Evolutionary conservation across 2,113 vertebrate genomes (phyloP).

Genomic region (Ascaphus truei): DNA sequence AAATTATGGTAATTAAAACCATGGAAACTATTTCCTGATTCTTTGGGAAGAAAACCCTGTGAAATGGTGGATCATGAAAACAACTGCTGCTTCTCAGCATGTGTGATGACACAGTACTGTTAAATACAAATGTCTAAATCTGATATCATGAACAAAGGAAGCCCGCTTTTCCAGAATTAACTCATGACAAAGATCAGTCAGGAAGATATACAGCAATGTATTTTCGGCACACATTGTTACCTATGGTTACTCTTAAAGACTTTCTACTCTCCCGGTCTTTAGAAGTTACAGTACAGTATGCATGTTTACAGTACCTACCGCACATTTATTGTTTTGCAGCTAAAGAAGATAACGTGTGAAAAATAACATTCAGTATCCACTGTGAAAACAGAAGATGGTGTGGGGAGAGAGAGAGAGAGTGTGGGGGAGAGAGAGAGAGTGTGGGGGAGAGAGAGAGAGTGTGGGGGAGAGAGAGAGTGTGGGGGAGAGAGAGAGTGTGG

Average conservation of each 20-base stretch:
- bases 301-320: too few relatives aligned
- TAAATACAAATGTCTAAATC: not conserved
- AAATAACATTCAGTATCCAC: too few relatives aligned
- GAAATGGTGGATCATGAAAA: slow-evolving; percentile 39
- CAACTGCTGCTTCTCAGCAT: slow-evolving; percentile 31
- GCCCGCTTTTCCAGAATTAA: not conserved
- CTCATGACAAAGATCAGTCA: not conserved
- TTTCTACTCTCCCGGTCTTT: too few relatives aligned
- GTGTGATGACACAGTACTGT: slow-evolving; percentile 38
- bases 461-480: not conserved
- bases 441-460: not conserved
- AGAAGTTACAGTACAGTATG: too few relatives aligned
- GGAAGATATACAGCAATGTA: not conserved
- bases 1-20: slow-evolving; percentile 66
- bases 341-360: too few relatives aligned
- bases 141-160: not conserved
- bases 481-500: not conserved
- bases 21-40: slow-evolving; percentile 55
- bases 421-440: not conserved
- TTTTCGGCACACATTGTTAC: not conserved
- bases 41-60: slow-evolving; percentile 41
- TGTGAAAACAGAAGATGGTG: not conserved
- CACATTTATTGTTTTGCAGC: too few relatives aligned
- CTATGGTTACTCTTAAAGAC: too few relatives aligned
- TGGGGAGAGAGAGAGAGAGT: not conserved